A percentile compares a stretch with the other conserved stretches of the same genome.
Evolutionary conservation across 2,113 vertebrate genomes (phyloP).

Genomic region (Neopipo cinnamomea): DNA sequence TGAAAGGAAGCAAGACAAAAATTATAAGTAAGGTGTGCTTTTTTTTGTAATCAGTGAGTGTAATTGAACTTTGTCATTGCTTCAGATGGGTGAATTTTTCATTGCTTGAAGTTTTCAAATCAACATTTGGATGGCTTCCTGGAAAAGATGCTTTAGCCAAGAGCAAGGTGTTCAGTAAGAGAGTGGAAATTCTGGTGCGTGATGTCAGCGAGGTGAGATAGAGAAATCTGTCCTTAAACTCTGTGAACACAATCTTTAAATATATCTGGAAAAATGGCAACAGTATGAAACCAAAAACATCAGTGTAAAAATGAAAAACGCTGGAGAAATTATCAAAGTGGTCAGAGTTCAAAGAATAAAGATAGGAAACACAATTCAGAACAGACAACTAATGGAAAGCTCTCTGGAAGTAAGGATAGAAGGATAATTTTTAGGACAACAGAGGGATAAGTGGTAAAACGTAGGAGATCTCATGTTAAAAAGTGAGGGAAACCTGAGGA

Average conservation of each 20-base stretch:
- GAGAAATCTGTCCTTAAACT: neutral
- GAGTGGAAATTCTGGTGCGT: neutral
- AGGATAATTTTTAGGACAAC: neutral
- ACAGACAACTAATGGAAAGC: neutral
- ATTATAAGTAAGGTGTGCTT: neutral
- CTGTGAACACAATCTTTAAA: neutral
- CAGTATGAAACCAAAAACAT: neutral
- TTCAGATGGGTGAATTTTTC: neutral
- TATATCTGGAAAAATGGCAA: neutral
- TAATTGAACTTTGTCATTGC: neutral
- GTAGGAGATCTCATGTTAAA: neutral
- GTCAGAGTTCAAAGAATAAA: neutral
- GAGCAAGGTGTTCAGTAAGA: constrained; percentile 4
- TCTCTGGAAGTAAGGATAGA: neutral
- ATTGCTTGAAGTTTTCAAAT: constrained; percentile 18
- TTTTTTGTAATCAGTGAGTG: neutral
- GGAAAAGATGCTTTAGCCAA: constrained; percentile 17
- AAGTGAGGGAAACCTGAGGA: neutral
- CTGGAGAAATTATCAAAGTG: neutral
- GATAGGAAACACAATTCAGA: neutral
- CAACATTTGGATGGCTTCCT: constrained; percentile 26
- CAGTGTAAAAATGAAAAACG: neutral
- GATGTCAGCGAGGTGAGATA: neutral
- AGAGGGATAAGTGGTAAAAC: neutral
- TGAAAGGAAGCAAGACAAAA: neutral